Evolutionary conservation across 2,797 vertebrate species (phyloP), one percentile per base, ranked within the genome.

Genomic region (Pseudocheirus occidentalis): DNA sequence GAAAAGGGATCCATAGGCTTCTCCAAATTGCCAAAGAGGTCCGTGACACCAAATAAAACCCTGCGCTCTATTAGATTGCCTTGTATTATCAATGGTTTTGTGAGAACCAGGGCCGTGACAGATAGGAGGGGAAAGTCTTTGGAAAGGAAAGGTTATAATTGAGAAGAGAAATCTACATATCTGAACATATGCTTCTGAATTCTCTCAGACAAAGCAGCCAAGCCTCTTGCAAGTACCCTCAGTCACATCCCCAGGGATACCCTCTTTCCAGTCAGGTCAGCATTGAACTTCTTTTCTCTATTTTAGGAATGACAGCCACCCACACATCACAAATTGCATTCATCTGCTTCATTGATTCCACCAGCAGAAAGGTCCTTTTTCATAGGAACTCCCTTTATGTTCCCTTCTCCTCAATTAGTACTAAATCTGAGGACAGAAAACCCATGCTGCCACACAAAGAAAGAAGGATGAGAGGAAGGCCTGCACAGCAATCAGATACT

Each of bases 241-340:
- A 73, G 56, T 89, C 91, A 94, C 62, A 94, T 91, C 52, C 31
- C 52, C 13, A 24, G 87, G 87, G 62, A 94, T 53, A 89, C n/a
- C 31, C 91, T 59, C 91, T 96, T 89, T 91, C 90, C 95, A 89
- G 90, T 91, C 87, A 92, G 89, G 55, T 93, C 73, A 52, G 52
- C 92, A 55, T 6, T 56, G 55, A 55, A 95, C 1, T 10, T 93
- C 24, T 62, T 55, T 81, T 95, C 92, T 92, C 54, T 87, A 54
- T 93, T 93, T 55, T 62, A 94, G 90, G 81, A 87, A 57, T 27
- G 5, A 91, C 6, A 50, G 40, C 7, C 1, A 46, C 11, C 50
- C 40, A 92, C 28, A n/a, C 34, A 90, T 2, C 57, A 91, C 54
- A 91, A n/a, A 87, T 14, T 34, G 10, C 14, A 14, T 89, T 66